Evolutionary conservation across 30 jellyfish, hydroid and myxozoan genomes (phyloP).

Genomic region (Aurelia aurita): DNA sequence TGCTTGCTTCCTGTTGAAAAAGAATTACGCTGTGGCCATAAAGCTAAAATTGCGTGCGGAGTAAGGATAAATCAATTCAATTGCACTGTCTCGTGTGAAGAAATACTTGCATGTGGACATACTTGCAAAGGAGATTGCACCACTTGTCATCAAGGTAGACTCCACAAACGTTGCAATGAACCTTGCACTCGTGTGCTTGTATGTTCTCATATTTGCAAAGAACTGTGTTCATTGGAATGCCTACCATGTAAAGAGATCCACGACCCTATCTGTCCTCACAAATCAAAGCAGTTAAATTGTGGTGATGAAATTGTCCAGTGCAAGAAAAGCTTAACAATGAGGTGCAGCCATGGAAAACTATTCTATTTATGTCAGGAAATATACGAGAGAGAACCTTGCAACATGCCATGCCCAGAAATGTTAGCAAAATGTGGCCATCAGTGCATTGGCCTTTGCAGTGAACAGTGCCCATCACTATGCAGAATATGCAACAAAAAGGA

Average conservation of each 20-base stretch:
- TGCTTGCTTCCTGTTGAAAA: constrained; percentile 8
- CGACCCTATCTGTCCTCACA: constrained; percentile 19
- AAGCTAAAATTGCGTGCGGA: not conserved
- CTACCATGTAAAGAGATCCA: constrained; percentile 64
- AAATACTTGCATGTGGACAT: constrained; percentile 75
- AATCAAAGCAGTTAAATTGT: constrained; percentile 14
- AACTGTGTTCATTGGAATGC: constrained; percentile 51
- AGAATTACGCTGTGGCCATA: constrained; percentile 34
- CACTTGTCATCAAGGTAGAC: constrained; percentile 61
- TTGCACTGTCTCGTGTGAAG: constrained; percentile 41
- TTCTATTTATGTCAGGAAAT: constrained; percentile 55
- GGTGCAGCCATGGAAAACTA: constrained; percentile 53
- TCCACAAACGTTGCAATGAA: constrained; percentile 54
- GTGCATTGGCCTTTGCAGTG: constrained; percentile 76
- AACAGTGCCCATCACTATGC: constrained; percentile 69
- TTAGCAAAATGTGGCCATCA: constrained; percentile 24
- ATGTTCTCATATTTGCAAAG: constrained; percentile 63
- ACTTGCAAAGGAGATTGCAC: constrained; percentile 68
- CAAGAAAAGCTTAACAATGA: constrained; percentile 30
- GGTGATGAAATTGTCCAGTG: constrained; percentile 59
- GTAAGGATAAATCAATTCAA: not conserved
- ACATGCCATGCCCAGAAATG: constrained; percentile 42
- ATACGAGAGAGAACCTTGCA: constrained; percentile 68
- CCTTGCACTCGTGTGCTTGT: constrained; percentile 33
- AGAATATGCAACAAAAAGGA: constrained; percentile 36